Percentiles rank a stretch among this genome's conserved stretches.
phyloP scores from a whole-genome alignment of 2,888 invertebrate species.

The Andrena camellia region DNA sequence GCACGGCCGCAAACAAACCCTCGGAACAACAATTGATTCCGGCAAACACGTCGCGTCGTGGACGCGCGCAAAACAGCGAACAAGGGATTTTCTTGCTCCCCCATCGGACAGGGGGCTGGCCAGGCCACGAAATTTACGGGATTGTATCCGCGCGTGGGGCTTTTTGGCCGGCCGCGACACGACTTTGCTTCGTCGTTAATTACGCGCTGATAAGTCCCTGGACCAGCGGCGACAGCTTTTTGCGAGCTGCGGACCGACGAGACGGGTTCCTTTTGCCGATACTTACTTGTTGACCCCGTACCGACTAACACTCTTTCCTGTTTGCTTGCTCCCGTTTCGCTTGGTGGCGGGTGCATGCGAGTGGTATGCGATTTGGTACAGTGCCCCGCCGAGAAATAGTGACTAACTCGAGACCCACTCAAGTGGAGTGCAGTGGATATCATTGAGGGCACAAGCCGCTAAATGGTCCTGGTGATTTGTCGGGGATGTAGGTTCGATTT shows the following conservation, averaged over 20 bases:
- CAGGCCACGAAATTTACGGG: slow-evolving; percentile 78
- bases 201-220: slow-evolving; percentile 75
- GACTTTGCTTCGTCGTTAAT: slow-evolving; percentile 77
- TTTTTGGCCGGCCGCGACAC: slow-evolving; percentile 74
- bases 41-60: slow-evolving; percentile 72
- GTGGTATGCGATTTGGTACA: background rate
- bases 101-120: slow-evolving; percentile 66
- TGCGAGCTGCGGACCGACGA: background rate
- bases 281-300: slow-evolving; percentile 45
- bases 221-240: slow-evolving; percentile 50
- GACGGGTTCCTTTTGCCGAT: slow-evolving; percentile 22
- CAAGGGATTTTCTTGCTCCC: slow-evolving; percentile 76
- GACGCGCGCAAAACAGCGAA: slow-evolving; percentile 74
- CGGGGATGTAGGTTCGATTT: too few relatives aligned
- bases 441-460: too few relatives aligned
- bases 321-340: background rate
- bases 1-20: slow-evolving; percentile 72
- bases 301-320: slow-evolving; percentile 1
- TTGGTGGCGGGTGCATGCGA: background rate
- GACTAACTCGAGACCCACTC: too few relatives aligned
- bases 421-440: too few relatives aligned
- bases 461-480: too few relatives aligned
- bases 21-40: slow-evolving; percentile 75
- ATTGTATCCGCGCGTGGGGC: slow-evolving; percentile 75
- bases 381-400: background rate